A percentile compares a stretch with the other conserved stretches of the same genome.
Conservation (phyloP, 2,888 invertebrate genomes). For the Strigamia maritima region DNA sequence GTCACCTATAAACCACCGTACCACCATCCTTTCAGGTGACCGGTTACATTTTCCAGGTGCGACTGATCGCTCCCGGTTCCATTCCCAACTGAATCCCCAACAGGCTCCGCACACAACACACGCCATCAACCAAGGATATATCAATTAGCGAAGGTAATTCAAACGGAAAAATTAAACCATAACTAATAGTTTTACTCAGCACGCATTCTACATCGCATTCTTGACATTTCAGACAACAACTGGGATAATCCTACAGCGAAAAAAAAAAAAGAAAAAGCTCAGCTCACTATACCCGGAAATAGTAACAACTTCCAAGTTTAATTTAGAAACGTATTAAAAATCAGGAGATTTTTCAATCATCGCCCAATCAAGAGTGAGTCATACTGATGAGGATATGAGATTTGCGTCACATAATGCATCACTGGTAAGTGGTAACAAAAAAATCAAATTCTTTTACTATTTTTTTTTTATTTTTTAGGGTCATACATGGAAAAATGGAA, state of each 20-base stretch:
- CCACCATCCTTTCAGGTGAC: background rate
- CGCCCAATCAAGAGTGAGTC: background rate
- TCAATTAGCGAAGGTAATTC: background rate
- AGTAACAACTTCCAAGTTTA: background rate
- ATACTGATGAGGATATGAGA: background rate
- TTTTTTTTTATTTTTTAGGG: background rate
- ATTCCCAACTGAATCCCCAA: background rate
- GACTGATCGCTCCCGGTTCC: background rate
- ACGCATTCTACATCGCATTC: background rate
- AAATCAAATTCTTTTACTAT: background rate
- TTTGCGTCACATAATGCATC: background rate
- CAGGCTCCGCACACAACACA: background rate
- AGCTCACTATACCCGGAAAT: background rate
- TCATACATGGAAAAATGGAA: background rate
- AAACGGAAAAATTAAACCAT: background rate
- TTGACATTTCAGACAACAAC: too few species aligned
- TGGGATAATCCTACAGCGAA: background rate
- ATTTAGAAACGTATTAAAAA: background rate
- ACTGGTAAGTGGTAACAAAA: background rate
- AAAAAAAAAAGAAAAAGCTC: background rate
- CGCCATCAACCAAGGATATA: background rate
- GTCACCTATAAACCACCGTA: background rate
- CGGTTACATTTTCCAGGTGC: slow-evolving; percentile 4
- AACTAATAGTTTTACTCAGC: background rate
- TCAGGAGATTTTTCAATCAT: background rate